Percentiles rank a stretch among this genome's conserved stretches.
These are phyloP conservation scores for Hozukius guyotensis DNA, from an alignment of 2,797 vertebrate genomes.

Conservation along the genomic window DNA sequence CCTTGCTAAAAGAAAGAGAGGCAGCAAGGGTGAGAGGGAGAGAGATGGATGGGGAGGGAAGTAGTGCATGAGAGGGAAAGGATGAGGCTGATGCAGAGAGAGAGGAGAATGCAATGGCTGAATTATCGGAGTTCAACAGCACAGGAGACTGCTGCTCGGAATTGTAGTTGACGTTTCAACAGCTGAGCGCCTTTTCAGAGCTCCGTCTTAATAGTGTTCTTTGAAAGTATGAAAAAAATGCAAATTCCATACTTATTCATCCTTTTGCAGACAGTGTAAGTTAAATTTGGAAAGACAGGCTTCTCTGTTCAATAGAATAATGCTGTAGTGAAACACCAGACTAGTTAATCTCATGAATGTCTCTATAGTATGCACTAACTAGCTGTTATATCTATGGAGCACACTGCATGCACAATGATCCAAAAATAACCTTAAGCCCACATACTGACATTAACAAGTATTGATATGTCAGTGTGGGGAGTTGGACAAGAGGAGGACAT, in stretches of 20 bases:
- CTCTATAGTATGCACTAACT: not conserved
- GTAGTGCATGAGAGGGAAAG: constrained; percentile 24
- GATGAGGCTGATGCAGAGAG: constrained; percentile 31
- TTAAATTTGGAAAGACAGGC: constrained; percentile 7
- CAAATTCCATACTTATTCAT: constrained; percentile 26
- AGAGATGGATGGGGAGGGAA: constrained; percentile 46
- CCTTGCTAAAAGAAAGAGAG: constrained; percentile 49
- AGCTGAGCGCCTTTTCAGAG: constrained; percentile 40
- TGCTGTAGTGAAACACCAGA: not conserved
- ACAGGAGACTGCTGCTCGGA: constrained; percentile 54
- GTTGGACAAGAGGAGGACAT: not conserved
- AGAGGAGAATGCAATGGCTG: constrained; percentile 39
- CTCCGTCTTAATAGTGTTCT: constrained; percentile 30
- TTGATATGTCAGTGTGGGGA: not conserved
- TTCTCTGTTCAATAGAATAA: constrained; percentile 25
- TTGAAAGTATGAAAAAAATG: constrained; percentile 13
- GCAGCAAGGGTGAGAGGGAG: constrained; percentile 28
- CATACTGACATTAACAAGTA: not conserved
- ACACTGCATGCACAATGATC: not conserved
- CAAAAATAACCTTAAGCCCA: not conserved
- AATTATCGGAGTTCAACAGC: constrained; percentile 67
- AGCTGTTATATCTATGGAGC: not conserved
- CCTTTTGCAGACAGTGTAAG: constrained; percentile 6
- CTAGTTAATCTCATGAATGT: constrained; percentile 9
- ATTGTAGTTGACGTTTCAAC: constrained; percentile 52